Conservation (phyloP, 2,797 vertebrate genomes). For the Pangasius sanitwongsei region DNA sequence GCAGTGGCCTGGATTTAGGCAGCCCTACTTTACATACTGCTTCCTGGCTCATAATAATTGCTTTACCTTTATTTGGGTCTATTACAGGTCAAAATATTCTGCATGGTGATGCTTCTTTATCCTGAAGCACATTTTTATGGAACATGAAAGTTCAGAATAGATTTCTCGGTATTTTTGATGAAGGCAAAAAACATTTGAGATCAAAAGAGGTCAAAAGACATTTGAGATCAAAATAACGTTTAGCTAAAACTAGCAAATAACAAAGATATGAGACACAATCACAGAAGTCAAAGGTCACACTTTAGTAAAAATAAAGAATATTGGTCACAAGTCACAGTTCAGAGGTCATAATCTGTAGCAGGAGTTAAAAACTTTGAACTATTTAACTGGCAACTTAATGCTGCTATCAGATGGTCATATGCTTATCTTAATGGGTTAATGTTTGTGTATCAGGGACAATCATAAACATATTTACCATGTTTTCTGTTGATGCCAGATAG, state of each 20-base stretch:
- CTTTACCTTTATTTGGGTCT: background rate
- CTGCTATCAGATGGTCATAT: background rate
- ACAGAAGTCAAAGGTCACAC: background rate
- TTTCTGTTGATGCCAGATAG: background rate
- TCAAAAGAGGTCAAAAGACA: no score
- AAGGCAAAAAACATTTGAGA: no score
- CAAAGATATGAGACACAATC: background rate
- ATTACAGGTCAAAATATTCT: background rate
- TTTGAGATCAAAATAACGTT: background rate
- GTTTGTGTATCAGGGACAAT: background rate
- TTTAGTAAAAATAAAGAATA: background rate
- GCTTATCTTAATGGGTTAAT: background rate
- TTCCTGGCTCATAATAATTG: background rate
- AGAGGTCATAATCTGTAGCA: background rate
- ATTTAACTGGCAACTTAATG: background rate
- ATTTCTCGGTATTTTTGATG: background rate
- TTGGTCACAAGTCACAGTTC: background rate
- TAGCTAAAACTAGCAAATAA: background rate
- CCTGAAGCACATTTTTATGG: background rate
- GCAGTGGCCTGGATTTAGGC: conserved; percentile 49
- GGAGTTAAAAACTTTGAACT: background rate
- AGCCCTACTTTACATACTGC: conserved; percentile 41
- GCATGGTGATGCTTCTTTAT: background rate
- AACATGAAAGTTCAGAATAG: background rate
- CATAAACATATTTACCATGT: background rate